A percentile compares a stretch with the other conserved stretches of the same genome.
These are phyloP conservation scores for Salpingus planirostris DNA, from an alignment of 2,888 invertebrate genomes.

Conservation along the genomic window DNA sequence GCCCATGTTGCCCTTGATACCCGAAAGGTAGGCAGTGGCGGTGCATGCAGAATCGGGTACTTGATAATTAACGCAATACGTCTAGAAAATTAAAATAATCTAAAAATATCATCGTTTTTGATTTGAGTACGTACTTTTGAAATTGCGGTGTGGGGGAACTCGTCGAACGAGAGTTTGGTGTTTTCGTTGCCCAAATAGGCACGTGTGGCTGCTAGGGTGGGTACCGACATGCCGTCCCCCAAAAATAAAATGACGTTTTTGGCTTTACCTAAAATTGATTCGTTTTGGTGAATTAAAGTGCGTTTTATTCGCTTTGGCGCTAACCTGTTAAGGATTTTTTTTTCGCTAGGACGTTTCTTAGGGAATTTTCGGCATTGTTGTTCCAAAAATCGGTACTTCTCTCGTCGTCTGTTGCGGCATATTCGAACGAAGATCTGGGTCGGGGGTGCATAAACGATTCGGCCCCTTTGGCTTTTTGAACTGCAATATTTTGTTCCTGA, in stretches of 20 bases:
- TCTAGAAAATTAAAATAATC: too few species aligned
- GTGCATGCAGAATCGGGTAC: slow-evolving; percentile 78
- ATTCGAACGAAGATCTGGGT: too few species aligned
- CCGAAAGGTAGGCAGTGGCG: slow-evolving; percentile 69
- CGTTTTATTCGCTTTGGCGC: too few species aligned
- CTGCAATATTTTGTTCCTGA: too few species aligned
- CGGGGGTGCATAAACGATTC: too few species aligned
- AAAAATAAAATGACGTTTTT: slow-evolving; percentile 75
- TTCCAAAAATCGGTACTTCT: slow-evolving; percentile 4
- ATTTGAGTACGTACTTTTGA: slow-evolving; percentile 67
- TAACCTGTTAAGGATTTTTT: too few species aligned
- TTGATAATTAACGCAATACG: slow-evolving; percentile 64
- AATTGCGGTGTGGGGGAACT: slow-evolving; percentile 64
- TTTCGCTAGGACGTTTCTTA: too few species aligned
- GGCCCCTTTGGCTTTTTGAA: too few species aligned
- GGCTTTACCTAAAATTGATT: slow-evolving; percentile 38
- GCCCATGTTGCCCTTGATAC: slow-evolving; percentile 68
- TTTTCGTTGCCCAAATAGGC: slow-evolving; percentile 71
- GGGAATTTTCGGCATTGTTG: too few species aligned
- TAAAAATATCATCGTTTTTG: too few species aligned
- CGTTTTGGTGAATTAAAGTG: too few species aligned
- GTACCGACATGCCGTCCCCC: slow-evolving; percentile 82
- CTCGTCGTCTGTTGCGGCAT: slow-evolving; percentile 3
- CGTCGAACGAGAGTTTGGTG: slow-evolving; percentile 59
- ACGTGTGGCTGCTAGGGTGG: slow-evolving; percentile 70